Evolutionary conservation across 1,140 invertebrate genomes (phyloP), one percentile per base, ranked within the genome.

Genomic region (Cyclargus thomasi): DNA sequence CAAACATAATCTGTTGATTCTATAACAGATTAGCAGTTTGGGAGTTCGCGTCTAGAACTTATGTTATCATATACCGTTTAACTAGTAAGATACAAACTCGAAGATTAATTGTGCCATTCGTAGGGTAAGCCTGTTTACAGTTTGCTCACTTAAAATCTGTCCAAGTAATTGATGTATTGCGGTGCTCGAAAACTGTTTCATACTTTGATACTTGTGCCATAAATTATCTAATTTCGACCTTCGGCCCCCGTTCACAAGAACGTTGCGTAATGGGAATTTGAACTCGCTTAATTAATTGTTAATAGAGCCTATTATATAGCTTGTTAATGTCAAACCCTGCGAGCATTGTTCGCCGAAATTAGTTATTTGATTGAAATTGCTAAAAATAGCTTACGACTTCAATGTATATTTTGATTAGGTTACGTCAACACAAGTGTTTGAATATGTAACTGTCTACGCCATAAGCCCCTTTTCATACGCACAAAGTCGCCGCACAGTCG

Each of bases 91-190:
- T 20, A 55, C 53, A 55, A 17, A 55, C 18, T 20, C 53, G 53
- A 55, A 5, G n/a, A 55, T 55, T 18, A 55, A 55, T 18, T 8
- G 53, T 20, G 1, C 16, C 11, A 55, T 55, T 18, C n/a, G 53
- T 55, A 53, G 53, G n/a, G 53, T 55, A 55, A 55, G 53, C 53
- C 53, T 55, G 53, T 55, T 17, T 55, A 55, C 53, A 55, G 53
- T 47, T 16, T 14, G 39, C 53, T 55, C n/a, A 55, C 16, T 17
- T 55, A 20, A 55, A 55, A 55, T 55, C 53, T 55, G 53, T 55
- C 53, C 53, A 55, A 55, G 53, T 55, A 20, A 55, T 55, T 55
- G 53, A 55, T 55, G 53, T 55, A 55, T 55, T 55, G 53, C 18
- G 53, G 53, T 55, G 17, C n/a, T 20, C 53, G 18, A 55, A 55